Evolutionary conservation across 2,113 vertebrate species (phyloP).

Genomic region (Protobothrops mucrosquamatus): DNA sequence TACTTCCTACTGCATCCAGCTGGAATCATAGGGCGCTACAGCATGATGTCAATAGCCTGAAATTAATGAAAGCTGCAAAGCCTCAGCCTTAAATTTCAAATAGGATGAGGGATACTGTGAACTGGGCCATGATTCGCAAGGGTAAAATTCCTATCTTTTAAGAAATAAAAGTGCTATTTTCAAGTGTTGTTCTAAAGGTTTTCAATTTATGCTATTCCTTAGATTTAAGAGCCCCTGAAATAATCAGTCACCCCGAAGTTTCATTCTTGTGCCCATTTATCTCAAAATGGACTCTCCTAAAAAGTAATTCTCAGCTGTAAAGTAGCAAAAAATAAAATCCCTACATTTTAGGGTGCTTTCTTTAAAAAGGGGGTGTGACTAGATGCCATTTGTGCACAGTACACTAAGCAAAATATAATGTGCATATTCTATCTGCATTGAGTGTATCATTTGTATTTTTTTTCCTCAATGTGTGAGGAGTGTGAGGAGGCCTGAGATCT

Average conservation of each 20-base stretch:
- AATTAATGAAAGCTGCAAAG: not conserved
- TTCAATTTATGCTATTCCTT: not conserved
- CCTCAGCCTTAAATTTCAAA: not conserved
- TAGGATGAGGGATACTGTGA: not conserved
- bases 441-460: too few species aligned
- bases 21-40: not conserved
- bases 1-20: not conserved
- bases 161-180: not conserved
- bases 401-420: not conserved
- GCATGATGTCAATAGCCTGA: not conserved
- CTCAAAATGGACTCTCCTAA: not conserved
- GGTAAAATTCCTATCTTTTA: not conserved
- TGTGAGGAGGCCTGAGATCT: not conserved
- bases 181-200: not conserved
- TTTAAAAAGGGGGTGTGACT: not conserved
- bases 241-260: not conserved
- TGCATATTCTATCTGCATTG: not conserved
- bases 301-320: not conserved
- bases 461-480: too few species aligned
- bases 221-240: not conserved
- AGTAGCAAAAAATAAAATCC: not conserved
- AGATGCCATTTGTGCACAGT: not conserved
- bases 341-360: not conserved
- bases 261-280: not conserved
- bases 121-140: not conserved